Percentiles rank a stretch among this genome's conserved stretches.
Conservation (phyloP, 2,797 vertebrate genomes). For the Enteromius fasciolatus region DNA sequence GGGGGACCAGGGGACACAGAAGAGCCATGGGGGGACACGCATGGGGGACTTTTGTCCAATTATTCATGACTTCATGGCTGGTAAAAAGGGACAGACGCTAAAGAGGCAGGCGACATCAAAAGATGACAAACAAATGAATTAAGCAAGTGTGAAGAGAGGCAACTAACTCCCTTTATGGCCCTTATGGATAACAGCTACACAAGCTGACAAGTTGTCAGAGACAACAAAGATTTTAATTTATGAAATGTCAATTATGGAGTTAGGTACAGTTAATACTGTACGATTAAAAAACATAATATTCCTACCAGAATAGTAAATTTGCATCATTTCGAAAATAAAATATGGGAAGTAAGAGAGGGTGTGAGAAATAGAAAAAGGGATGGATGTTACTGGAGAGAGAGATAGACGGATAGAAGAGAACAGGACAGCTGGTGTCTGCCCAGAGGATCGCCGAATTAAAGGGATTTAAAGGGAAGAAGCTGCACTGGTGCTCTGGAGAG, state of each 20-base stretch:
- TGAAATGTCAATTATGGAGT: slow-evolving; percentile 14
- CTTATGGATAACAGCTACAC: slow-evolving; percentile 22
- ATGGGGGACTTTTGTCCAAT: slow-evolving; percentile 40
- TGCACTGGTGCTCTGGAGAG: slow-evolving; percentile 32
- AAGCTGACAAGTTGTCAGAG: neutral
- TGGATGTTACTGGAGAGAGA: slow-evolving; percentile 51
- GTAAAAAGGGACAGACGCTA: slow-evolving; percentile 45
- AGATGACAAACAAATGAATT: slow-evolving; percentile 54
- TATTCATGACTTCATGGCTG: slow-evolving; percentile 55
- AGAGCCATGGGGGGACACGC: slow-evolving; percentile 11
- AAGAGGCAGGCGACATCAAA: slow-evolving; percentile 39
- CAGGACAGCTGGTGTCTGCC: slow-evolving; percentile 79
- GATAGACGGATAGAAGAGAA: slow-evolving; percentile 28
- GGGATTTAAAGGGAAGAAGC: slow-evolving; percentile 58
- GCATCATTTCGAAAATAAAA: neutral
- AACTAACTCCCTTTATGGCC: slow-evolving; percentile 40
- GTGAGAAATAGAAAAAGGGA: slow-evolving; percentile 49
- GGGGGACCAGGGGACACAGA: slow-evolving; percentile 15
- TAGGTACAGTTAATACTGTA: neutral
- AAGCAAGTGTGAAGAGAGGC: slow-evolving; percentile 49
- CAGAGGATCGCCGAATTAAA: slow-evolving; percentile 71
- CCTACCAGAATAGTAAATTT: neutral
- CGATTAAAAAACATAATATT: neutral
- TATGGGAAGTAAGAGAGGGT: slow-evolving; percentile 22
- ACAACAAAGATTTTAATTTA: slow-evolving; percentile 11